Base-by-base conservation (phyloP, 2,797 vertebrate species). In the Hoplostethus atlanticus region DNA sequence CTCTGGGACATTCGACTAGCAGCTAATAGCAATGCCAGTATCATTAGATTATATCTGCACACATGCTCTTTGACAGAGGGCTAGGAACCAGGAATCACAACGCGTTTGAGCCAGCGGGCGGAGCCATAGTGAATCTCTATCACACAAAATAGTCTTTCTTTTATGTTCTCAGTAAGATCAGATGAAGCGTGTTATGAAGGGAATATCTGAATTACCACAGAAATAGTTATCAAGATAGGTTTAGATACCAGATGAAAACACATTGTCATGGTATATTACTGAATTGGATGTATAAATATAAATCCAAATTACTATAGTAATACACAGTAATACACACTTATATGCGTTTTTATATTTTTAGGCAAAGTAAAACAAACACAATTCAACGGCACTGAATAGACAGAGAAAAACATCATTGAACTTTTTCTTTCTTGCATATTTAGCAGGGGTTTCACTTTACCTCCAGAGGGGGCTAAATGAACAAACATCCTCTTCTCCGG, bases 1-100 rank as follows among this genome's bases (percentile, higher is more conserved):
- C 58, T 58, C 58, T 5, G 82, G 4, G 53, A 71, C 51, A 42
- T 44, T 25, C 77, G 77, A 76, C 66, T 47, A 68, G 61, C 52
- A 53, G 36, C 70, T 76, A 64, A 74, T 31, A 71, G 53, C 31
- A 60, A 62, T 57, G 62, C 72, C 84, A 87, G 52, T 17, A 66
- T 67, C 61, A 77, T 52, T 70, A 64, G 64, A 75, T 86, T 79
- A 87, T 42, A 74, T 70, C 70, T 36, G 28, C 70, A 76, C 38
- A 68, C 61, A 71, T 54, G 57, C 58, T 78, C 16, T 66, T 69
- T 51, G 42, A 68, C 51, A 44, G 17, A 65, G 40, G 13, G 59
- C 65, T 48, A 25, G 13, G n/a, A 64, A 69, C 51, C 50, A 63
- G 46, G 73, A 57, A 69, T 51, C 28, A 47, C 4, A 16, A 44